Conservation (phyloP, 2,113 vertebrate genomes). For the Dendrocopos noguchii region DNA sequence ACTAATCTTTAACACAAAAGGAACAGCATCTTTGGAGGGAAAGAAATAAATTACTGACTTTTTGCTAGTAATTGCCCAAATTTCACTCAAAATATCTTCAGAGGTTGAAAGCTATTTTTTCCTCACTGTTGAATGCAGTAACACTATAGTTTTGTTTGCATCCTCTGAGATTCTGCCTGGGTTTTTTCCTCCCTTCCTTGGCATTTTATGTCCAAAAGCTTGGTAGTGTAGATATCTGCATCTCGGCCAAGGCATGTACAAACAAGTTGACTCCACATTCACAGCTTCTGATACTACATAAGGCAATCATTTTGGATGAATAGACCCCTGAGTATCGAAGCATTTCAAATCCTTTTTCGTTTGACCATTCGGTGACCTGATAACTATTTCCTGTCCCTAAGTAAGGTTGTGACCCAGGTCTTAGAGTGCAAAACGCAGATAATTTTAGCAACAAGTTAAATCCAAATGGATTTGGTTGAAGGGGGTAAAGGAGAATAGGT, state of each 20-base stretch:
- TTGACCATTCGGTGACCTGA: slow-evolving; percentile 91
- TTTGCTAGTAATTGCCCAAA: background rate
- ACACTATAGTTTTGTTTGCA: background rate
- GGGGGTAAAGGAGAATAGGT: slow-evolving; percentile 26
- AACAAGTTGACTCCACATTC: slow-evolving; percentile 6
- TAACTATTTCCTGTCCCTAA: slow-evolving; percentile 87
- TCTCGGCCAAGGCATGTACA: background rate
- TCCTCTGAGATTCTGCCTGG: background rate
- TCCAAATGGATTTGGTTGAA: slow-evolving; percentile 72
- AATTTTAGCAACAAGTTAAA: slow-evolving; percentile 88
- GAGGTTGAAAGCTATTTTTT: background rate
- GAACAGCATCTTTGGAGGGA: background rate
- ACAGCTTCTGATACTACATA: slow-evolving; percentile 61
- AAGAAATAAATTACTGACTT: background rate
- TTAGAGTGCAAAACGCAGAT: slow-evolving; percentile 87
- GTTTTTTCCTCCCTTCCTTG: background rate
- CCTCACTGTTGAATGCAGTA: background rate
- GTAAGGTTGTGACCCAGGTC: slow-evolving; percentile 90
- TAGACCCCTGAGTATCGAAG: slow-evolving; percentile 76
- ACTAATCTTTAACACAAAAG: background rate
- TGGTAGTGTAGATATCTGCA: background rate
- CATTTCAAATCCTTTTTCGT: slow-evolving; percentile 85
- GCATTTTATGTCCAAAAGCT: background rate
- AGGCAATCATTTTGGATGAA: slow-evolving; percentile 75
- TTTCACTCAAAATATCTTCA: background rate